phyloP scores from a whole-genome alignment of 1,140 invertebrate species.

The Pteromalus puparum region DNA sequence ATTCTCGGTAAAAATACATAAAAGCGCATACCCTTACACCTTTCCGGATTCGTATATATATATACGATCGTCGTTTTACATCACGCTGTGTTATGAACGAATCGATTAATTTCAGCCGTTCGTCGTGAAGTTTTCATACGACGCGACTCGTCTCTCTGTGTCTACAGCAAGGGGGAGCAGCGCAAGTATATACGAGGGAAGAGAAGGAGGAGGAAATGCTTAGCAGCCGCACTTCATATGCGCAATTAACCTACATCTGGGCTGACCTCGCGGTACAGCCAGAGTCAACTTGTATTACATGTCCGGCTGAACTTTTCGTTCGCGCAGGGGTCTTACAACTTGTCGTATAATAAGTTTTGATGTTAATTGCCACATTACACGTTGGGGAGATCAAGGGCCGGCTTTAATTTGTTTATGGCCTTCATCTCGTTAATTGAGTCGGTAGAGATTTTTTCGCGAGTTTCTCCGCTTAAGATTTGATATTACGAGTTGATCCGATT shows the following conservation, averaged over 20 bases:
- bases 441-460: background rate
- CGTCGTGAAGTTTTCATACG: background rate
- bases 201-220: conserved; percentile 56
- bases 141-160: background rate
- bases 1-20: background rate
- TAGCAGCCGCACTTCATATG: conserved; percentile 55
- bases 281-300: conserved; percentile 15
- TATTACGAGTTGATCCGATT: no score
- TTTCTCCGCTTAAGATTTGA: background rate
- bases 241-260: conserved; percentile 62
- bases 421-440: background rate
- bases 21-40: no score
- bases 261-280: conserved; percentile 51
- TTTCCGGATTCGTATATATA: no score
- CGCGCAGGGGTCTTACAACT: background rate
- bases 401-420: background rate
- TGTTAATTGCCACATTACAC: background rate
- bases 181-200: conserved; percentile 36
- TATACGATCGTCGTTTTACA: no score
- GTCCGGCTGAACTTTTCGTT: background rate
- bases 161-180: background rate
- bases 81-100: no score
- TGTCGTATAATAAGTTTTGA: background rate
- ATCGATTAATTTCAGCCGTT: background rate
- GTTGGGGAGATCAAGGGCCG: background rate